Conservation (phyloP, 2,888 invertebrate genomes). For the Lysandra coridon region DNA sequence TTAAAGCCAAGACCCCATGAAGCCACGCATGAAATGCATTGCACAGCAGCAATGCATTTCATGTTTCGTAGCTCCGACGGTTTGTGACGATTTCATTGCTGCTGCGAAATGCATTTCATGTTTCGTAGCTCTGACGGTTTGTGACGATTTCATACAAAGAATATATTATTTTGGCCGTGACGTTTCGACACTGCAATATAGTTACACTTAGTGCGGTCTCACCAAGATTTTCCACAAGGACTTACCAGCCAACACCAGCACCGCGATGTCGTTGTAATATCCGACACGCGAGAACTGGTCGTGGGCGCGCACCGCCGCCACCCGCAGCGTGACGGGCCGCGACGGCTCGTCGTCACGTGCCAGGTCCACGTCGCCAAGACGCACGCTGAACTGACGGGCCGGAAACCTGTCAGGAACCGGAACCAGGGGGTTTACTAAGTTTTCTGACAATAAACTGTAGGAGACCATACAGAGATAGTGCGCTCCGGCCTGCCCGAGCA, state of each 20-base stretch:
- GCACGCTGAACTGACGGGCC: conserved; percentile 92
- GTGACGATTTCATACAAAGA: too few species aligned
- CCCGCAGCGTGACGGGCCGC: conserved; percentile 88
- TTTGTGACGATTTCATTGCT: too few species aligned
- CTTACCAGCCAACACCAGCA: conserved; percentile 85
- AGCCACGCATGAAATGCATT: too few species aligned
- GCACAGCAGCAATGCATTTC: too few species aligned
- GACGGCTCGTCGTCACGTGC: conserved; percentile 92
- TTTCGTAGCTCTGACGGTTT: too few species aligned
- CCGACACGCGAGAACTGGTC: conserved; percentile 92
- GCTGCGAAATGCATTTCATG: too few species aligned
- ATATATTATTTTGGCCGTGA: too few species aligned
- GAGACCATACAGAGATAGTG: too few species aligned
- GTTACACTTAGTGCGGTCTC: background rate
- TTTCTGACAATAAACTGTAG: background rate
- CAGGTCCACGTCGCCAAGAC: conserved; percentile 93
- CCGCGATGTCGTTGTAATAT: conserved; percentile 96
- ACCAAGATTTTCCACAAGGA: background rate
- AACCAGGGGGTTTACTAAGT: background rate
- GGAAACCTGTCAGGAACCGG: conserved; percentile 84
- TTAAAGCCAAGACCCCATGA: too few species aligned
- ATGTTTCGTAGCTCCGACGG: too few species aligned
- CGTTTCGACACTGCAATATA: too few species aligned
- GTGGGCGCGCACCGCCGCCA: conserved; percentile 89
- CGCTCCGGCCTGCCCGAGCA: too few species aligned